Percentiles rank a stretch among this genome's conserved stretches.
These are phyloP conservation scores for Spea multiplicata DNA, from an alignment of 2,113 vertebrate genomes.

Conservation along the genomic window DNA sequence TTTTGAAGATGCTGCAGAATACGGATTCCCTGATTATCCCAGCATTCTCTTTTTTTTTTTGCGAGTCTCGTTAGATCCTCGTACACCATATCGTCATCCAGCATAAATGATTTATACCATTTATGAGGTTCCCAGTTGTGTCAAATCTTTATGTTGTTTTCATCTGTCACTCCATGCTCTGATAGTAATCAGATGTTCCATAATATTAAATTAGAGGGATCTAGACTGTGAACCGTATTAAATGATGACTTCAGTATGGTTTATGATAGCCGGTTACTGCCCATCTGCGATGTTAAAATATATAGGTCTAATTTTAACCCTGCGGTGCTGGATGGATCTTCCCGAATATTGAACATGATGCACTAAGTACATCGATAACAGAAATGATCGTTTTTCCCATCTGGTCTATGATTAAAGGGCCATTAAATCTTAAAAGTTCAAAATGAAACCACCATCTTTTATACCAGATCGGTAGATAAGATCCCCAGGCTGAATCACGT, in stretches of 20 bases:
- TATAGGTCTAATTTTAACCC: neutral
- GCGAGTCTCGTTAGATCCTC: neutral
- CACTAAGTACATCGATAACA: neutral
- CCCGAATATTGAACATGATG: neutral
- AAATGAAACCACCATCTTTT: no score
- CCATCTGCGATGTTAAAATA: neutral
- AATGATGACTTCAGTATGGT: constrained; percentile 7
- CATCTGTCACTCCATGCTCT: constrained; percentile 1
- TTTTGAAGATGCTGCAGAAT: neutral
- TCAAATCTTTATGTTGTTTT: neutral
- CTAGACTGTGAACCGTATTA: constrained; percentile 5
- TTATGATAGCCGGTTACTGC: constrained; percentile 1
- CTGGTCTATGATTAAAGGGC: no score
- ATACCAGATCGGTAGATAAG: no score
- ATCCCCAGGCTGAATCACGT: no score
- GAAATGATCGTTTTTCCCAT: no score
- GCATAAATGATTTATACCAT: neutral
- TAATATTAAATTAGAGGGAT: constrained; percentile 12
- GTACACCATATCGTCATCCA: neutral
- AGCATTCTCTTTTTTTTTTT: neutral
- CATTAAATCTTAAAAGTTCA: no score
- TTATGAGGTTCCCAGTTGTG: neutral
- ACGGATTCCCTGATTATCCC: no score
- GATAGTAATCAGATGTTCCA: constrained; percentile 41
- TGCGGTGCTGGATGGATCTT: neutral